Evolutionary conservation across 23 tunicate species (phyloP).

Genomic region (Halocynthia roretzi): DNA sequence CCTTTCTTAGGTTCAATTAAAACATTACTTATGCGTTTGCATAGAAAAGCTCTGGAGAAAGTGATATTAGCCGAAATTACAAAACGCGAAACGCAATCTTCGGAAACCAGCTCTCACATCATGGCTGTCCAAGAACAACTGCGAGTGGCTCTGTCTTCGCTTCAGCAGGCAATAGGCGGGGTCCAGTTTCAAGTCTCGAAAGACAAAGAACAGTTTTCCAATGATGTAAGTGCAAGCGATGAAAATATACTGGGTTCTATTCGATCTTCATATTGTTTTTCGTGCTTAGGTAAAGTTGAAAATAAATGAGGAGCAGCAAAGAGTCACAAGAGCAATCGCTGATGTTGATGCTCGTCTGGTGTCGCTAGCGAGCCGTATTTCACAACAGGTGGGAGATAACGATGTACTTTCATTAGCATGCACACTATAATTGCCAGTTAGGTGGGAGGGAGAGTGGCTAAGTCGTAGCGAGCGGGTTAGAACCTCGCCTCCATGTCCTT

Average conservation of each 20-base stretch:
- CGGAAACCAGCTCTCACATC: constrained; percentile 24
- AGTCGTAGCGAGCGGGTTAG: no score
- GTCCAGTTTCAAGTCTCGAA: constrained; percentile 44
- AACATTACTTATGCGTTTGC: neutral
- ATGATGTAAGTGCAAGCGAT: constrained; percentile 26
- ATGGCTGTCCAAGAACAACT: constrained; percentile 76
- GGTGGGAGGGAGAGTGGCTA: no score
- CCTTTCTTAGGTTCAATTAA: neutral
- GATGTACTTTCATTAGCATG: no score
- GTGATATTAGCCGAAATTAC: constrained; percentile 82
- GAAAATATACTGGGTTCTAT: no score
- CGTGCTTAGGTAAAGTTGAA: constrained; percentile 40
- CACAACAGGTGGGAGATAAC: constrained; percentile 56
- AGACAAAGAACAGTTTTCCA: constrained; percentile 38
- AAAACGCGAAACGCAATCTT: constrained; percentile 66
- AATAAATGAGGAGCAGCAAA: constrained; percentile 36
- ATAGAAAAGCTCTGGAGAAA: constrained; percentile 78
- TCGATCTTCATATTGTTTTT: neutral
- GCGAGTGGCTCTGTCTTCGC: constrained; percentile 64
- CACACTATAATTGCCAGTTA: no score
- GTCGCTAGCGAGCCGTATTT: constrained; percentile 46
- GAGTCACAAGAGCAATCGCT: constrained; percentile 33
- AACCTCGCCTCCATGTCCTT: no score
- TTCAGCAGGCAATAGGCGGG: constrained; percentile 78
- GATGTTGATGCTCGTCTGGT: constrained; percentile 60